These are phyloP conservation scores for Pelusios castaneus DNA, from an alignment of 2,113 vertebrate species.

Conservation along the genomic window DNA sequence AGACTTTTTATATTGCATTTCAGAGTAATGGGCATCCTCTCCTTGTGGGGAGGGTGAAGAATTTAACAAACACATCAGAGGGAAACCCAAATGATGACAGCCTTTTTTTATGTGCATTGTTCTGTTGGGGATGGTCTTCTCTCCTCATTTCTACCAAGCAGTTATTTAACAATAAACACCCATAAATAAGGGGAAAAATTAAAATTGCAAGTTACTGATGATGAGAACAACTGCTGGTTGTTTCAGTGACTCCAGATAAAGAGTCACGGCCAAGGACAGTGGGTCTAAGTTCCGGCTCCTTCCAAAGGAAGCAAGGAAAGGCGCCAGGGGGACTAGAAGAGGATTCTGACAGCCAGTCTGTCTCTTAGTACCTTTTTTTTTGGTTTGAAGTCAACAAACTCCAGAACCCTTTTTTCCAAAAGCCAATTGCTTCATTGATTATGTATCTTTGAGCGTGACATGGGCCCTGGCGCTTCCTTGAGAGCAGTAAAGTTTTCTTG, in stretches of 20 bases:
- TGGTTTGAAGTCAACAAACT: not conserved
- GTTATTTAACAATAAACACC: conserved; percentile 66
- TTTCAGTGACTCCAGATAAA: conserved; percentile 4
- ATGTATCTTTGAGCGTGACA: not conserved
- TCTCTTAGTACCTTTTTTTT: not conserved
- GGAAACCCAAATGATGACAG: conserved; percentile 11
- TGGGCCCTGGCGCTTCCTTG: not conserved
- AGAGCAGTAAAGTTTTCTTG: not conserved
- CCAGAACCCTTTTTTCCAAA: not conserved
- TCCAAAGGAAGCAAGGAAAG: not conserved
- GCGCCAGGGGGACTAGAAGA: conserved; percentile 11
- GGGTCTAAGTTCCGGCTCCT: conserved; percentile 25
- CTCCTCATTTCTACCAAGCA: conserved; percentile 54
- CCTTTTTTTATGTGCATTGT: conserved; percentile 42
- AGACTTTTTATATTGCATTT: conserved; percentile 42
- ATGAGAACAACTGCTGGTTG: conserved; percentile 21
- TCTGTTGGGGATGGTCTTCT: conserved; percentile 30
- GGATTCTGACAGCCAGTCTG: conserved; percentile 34
- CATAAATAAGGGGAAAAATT: conserved; percentile 33
- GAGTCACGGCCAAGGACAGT: conserved; percentile 18
- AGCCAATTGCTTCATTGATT: not conserved
- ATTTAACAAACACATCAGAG: conserved; percentile 48
- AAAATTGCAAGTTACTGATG: conserved; percentile 33
- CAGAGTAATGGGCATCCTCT: conserved; percentile 19
- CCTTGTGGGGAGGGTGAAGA: conserved; percentile 21